These are phyloP conservation scores for Drosophila aldrichi DNA, from an alignment of 2,888 invertebrate genomes.

Conservation along the genomic window DNA sequence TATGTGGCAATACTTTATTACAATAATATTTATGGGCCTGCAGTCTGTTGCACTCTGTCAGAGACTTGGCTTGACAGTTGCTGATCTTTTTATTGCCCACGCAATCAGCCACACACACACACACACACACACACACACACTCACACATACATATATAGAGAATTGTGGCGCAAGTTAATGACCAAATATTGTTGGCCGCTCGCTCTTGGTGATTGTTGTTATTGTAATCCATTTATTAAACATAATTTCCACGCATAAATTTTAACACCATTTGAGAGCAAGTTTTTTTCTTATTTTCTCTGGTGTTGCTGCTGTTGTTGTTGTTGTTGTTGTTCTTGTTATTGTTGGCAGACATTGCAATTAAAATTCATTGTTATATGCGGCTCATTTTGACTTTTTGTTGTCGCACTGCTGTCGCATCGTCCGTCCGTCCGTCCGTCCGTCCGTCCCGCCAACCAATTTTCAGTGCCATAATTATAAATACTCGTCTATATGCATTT, in stretches of 20 bases:
- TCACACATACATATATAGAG: neutral
- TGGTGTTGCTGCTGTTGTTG: conserved; percentile 14
- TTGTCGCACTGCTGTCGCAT: conserved; percentile 8
- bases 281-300: conserved; percentile 10
- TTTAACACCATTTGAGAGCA: conserved; percentile 50
- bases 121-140: too few relatives aligned
- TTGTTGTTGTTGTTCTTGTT: conserved; percentile 17
- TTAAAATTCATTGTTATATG: conserved; percentile 79
- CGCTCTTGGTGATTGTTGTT: conserved; percentile 42
- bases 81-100: conserved; percentile 75
- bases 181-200: conserved; percentile 59
- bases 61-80: conserved; percentile 47
- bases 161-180: conserved; percentile 67
- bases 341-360: conserved; percentile 52
- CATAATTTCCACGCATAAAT: conserved; percentile 74
- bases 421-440: too few relatives aligned
- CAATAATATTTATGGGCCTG: conserved; percentile 55
- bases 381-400: conserved; percentile 72
- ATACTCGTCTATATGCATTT: conserved; percentile 39
- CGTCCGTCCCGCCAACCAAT: conserved; percentile 40
- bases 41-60: conserved; percentile 34
- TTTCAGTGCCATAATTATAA: conserved; percentile 75
- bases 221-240: conserved; percentile 80
- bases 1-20: conserved; percentile 62
- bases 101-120: conserved; percentile 31